Conservation (phyloP, 1,140 invertebrate species). For the Laodelphax striatellus region DNA sequence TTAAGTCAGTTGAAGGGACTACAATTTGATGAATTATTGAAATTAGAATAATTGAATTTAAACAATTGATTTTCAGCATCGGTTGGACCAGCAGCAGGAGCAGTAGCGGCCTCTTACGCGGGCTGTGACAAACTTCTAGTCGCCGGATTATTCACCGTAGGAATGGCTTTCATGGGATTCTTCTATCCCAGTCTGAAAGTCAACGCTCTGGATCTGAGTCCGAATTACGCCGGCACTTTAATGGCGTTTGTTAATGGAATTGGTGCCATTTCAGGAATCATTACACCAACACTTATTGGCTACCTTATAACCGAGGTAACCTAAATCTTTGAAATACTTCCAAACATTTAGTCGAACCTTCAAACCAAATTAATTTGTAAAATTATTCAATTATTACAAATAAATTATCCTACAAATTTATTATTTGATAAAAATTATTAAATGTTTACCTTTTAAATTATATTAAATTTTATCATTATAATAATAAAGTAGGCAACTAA, state of each 20-base stretch:
- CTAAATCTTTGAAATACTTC: conserved; percentile 49
- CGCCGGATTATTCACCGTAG: conserved; percentile 52
- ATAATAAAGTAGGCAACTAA: too few relatives aligned
- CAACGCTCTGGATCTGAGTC: conserved; percentile 70
- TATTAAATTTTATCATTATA: too few relatives aligned
- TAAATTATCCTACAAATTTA: too few relatives aligned
- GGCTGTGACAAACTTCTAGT: conserved; percentile 54
- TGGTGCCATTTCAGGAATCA: conserved; percentile 66
- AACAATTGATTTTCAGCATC: conserved; percentile 43
- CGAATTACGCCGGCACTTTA: conserved; percentile 67
- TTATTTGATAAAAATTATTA: too few relatives aligned
- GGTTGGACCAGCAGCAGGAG: conserved; percentile 60
- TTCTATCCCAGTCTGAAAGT: conserved; percentile 67
- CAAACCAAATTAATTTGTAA: too few relatives aligned
- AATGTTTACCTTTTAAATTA: too few relatives aligned
- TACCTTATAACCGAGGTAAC: conserved; percentile 59
- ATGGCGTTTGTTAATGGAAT: conserved; percentile 78
- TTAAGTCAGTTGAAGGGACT: not conserved
- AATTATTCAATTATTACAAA: not conserved
- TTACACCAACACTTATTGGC: conserved; percentile 66
- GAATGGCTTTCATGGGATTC: conserved; percentile 62
- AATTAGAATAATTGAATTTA: too few relatives aligned
- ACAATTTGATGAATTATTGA: too few relatives aligned
- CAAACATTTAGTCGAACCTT: conserved; percentile 71
- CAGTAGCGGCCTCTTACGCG: conserved; percentile 68